phyloP scores from a whole-genome alignment of 2,797 vertebrate species.

The Oophaga sylvatica region DNA sequence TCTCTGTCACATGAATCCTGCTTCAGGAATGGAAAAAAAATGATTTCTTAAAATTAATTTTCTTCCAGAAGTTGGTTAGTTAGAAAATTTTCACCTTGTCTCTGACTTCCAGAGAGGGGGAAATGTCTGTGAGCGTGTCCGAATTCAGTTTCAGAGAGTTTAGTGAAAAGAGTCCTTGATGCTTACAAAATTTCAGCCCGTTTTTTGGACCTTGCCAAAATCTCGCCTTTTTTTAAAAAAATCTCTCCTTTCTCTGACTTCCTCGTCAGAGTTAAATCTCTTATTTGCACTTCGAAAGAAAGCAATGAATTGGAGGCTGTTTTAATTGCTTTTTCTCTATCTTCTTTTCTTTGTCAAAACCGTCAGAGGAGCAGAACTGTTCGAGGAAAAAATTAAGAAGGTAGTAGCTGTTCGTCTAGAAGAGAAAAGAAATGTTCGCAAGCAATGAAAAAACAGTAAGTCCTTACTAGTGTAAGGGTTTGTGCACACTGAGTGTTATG shows the following conservation, averaged over 20 bases:
- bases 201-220: too few species aligned
- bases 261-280: background rate
- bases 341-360: background rate
- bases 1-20: background rate
- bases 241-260: too few species aligned
- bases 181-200: too few species aligned
- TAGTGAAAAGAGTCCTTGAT: too few species aligned
- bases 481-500: too few species aligned
- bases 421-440: constrained; percentile 76
- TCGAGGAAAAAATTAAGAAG: constrained; percentile 80
- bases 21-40: background rate
- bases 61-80: too few species aligned
- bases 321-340: background rate
- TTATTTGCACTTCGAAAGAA: background rate
- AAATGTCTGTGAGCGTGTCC: too few species aligned
- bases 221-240: too few species aligned
- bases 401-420: constrained; percentile 72
- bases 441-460: constrained; percentile 77
- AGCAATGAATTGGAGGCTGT: background rate
- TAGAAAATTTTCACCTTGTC: too few species aligned
- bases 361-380: constrained; percentile 77
- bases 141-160: too few species aligned
- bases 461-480: background rate
- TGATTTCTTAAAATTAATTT: background rate
- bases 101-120: too few species aligned